phyloP scores from a whole-genome alignment of 2,888 invertebrate genomes.

The Andrena camellia region DNA sequence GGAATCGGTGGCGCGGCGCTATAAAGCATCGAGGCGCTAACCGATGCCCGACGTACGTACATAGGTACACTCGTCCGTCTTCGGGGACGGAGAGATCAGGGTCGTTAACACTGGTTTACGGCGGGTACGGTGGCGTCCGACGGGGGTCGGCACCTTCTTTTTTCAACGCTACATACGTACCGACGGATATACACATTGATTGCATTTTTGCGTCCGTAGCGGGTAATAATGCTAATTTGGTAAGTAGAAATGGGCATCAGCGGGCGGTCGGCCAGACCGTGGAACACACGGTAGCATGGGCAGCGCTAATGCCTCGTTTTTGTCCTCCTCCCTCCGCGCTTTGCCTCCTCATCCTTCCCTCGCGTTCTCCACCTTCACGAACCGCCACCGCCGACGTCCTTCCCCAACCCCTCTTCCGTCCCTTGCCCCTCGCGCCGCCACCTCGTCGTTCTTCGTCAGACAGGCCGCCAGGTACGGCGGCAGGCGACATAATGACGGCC shows the following conservation, averaged over 20 bases:
- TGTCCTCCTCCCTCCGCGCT: slow-evolving; percentile 64
- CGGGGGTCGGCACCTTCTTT: slow-evolving; percentile 69
- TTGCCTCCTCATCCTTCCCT: slow-evolving; percentile 41
- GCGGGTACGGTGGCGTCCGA: slow-evolving; percentile 67
- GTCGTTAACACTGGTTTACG: slow-evolving; percentile 74
- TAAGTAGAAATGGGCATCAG: slow-evolving; percentile 82
- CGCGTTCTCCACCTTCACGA: slow-evolving; percentile 32
- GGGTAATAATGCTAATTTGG: slow-evolving; percentile 83
- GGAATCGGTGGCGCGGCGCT: slow-evolving; percentile 40
- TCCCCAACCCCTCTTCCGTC: slow-evolving; percentile 49
- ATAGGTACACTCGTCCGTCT: slow-evolving; percentile 58
- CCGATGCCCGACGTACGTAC: slow-evolving; percentile 40
- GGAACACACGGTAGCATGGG: slow-evolving; percentile 77
- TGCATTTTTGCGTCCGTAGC: slow-evolving; percentile 79
- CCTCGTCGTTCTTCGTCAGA: slow-evolving; percentile 64
- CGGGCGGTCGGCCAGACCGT: slow-evolving; percentile 77
- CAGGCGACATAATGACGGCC: slow-evolving; percentile 82
- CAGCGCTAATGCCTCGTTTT: slow-evolving; percentile 78
- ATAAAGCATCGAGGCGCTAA: slow-evolving; percentile 58
- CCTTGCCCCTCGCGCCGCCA: slow-evolving; percentile 56
- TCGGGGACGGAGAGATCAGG: slow-evolving; percentile 71
- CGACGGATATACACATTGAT: slow-evolving; percentile 78
- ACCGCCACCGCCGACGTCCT: slow-evolving; percentile 37
- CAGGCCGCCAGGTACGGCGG: slow-evolving; percentile 70
- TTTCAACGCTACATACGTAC: slow-evolving; percentile 68